Base-by-base conservation (phyloP, 2,888 invertebrate genomes). In the Alentia gelatinosa region DNA sequence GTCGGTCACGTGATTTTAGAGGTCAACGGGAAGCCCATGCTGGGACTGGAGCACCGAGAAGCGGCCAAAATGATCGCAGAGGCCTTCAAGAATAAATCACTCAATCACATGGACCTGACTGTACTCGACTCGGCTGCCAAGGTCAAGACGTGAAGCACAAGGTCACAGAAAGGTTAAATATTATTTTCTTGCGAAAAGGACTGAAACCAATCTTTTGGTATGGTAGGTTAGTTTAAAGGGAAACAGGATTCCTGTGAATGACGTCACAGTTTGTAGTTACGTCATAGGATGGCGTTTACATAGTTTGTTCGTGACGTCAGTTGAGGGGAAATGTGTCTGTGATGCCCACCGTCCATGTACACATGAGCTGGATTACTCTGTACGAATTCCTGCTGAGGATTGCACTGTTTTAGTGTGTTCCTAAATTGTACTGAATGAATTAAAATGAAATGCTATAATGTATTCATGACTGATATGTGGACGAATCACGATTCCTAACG, bases 1-100 rank as follows among this genome's bases (percentile, higher is more conserved):
- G 98, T 98, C 93, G 99, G 99, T 91, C 99, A 99, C 96, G 97
- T 99, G 93, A 98, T 99, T 95, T 97, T 99, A 93, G 98, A 98
- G 96, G 98, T 98, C 93, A 98, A 98, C 96, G 98, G 98, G 92
- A 97, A 96, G 93, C 96, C 97, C 94, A 96, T 97, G 91, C 97
- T 97, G 94, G 97, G 98, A 91, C 97, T 98, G 96, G 98, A 98
- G 94, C 98, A 98, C 96, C 98, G 98, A 96, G 98, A 98, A 95
- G 98, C 98, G 92, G 99, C 99, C 89, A 97, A 98, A 94, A 97
- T 98, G 92, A 98, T 99, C 95, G 98, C 98, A 26, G 98, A 98
- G 96, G 98, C 98, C 93, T 99, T 98, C 96, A 98, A 90, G 86
- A 90, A 86, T 33, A 90, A 63, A 50, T 9, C 40, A 26, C 12